A percentile compares a stretch with the other conserved stretches of the same genome.
These are phyloP conservation scores for Pseudochaenichthys georgianus DNA, from an alignment of 2,797 vertebrate species.

Conservation along the genomic window DNA sequence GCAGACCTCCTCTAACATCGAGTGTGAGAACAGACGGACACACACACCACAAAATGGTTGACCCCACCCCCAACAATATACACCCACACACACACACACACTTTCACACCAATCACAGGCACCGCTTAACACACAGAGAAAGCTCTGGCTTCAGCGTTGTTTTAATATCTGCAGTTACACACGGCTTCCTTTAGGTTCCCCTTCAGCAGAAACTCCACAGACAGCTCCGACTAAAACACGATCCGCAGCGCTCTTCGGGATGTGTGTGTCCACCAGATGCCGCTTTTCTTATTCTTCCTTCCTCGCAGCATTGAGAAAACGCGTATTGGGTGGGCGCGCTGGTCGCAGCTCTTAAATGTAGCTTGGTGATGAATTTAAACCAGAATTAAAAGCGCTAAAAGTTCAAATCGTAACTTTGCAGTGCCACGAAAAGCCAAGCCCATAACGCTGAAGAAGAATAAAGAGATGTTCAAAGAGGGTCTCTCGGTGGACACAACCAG, in stretches of 20 bases:
- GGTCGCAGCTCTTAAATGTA: constrained; percentile 65
- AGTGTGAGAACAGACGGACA: constrained; percentile 39
- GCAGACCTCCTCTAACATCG: constrained; percentile 58
- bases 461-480: constrained; percentile 33
- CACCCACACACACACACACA: constrained; percentile 17
- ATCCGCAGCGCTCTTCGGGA: constrained; percentile 26
- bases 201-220: constrained; percentile 46
- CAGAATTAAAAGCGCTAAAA: constrained; percentile 22
- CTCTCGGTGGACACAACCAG: constrained; percentile 61
- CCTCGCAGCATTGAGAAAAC: constrained; percentile 43
- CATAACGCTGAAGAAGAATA: constrained; percentile 36
- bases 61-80: background rate
- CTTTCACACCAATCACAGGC: constrained; percentile 46
- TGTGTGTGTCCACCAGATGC: constrained; percentile 47
- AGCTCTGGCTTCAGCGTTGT: constrained; percentile 34
- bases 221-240: constrained; percentile 40
- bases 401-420: constrained; percentile 19
- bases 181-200: constrained; percentile 43
- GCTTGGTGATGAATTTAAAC: constrained; percentile 35
- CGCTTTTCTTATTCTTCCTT: background rate
- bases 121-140: constrained; percentile 44
- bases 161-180: constrained; percentile 47
- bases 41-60: constrained; percentile 21
- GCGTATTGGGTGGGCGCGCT: constrained; percentile 54
- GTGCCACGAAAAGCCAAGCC: constrained; percentile 45